A percentile compares a stretch with the other conserved stretches of the same genome.
Evolutionary conservation across 2,113 vertebrate species (phyloP).

Genomic region (Cephalopterus ornatus): DNA sequence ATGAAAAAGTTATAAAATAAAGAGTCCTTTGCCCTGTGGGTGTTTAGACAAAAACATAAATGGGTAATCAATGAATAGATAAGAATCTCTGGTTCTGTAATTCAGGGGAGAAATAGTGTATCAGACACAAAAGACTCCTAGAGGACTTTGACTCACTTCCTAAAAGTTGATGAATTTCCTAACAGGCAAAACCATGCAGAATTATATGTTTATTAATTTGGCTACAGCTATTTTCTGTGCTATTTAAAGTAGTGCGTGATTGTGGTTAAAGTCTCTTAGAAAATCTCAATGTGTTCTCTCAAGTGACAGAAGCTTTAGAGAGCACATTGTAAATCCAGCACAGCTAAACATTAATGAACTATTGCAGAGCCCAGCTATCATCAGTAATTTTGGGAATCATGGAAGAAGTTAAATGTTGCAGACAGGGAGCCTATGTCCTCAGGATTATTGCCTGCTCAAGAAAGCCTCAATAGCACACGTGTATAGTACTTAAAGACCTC

Average conservation of each 20-base stretch:
- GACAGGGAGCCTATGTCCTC: background rate
- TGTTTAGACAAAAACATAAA: background rate
- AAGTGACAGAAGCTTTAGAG: background rate
- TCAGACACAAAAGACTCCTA: background rate
- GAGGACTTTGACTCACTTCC: background rate
- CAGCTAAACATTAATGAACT: background rate
- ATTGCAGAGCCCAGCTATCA: background rate
- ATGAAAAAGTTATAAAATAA: background rate
- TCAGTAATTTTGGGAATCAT: background rate
- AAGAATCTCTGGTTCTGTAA: background rate
- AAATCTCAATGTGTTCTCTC: background rate
- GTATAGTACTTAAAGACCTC: background rate
- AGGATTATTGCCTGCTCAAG: background rate
- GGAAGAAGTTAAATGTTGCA: background rate
- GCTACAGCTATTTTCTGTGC: background rate
- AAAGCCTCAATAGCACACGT: background rate
- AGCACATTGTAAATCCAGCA: background rate
- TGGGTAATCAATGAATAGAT: background rate
- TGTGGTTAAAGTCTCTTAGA: background rate
- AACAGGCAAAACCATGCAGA: background rate
- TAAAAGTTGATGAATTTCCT: background rate
- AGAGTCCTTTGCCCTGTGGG: background rate
- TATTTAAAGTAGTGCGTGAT: background rate
- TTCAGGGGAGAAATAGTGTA: background rate
- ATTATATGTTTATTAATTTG: conserved; percentile 6